These are phyloP conservation scores for Drymonia ruficornis DNA, from an alignment of 2,888 invertebrate species.

Conservation along the genomic window DNA sequence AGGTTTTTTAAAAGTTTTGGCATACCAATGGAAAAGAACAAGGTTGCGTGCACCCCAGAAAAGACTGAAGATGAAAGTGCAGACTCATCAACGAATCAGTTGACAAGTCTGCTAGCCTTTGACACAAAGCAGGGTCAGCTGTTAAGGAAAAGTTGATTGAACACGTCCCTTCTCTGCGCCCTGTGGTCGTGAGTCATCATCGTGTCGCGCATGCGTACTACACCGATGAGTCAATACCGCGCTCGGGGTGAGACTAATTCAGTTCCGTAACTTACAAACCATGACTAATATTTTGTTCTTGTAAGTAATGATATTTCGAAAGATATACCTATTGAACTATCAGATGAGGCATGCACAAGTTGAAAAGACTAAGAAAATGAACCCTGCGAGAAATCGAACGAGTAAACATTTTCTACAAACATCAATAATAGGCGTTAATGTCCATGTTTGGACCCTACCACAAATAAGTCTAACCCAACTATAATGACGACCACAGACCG, in stretches of 20 bases:
- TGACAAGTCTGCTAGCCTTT: not conserved
- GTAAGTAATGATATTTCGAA: not conserved
- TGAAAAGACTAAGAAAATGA: no score
- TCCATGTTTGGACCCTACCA: no score
- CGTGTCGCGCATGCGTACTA: conserved; percentile 58
- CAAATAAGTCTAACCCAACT: no score
- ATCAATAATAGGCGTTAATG: no score
- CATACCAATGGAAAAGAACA: no score
- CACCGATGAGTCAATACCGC: conserved; percentile 61
- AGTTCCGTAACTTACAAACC: conserved; percentile 39
- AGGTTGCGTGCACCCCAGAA: no score
- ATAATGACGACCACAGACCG: no score
- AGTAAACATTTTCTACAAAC: no score
- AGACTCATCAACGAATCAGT: not conserved
- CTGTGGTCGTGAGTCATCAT: conserved; percentile 44
- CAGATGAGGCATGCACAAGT: no score
- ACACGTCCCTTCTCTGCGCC: conserved; percentile 8
- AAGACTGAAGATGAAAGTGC: not conserved
- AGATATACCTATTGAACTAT: no score
- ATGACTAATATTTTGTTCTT: conserved; percentile 39
- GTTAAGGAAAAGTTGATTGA: conserved; percentile 16
- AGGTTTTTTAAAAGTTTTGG: no score
- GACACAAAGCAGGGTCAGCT: not conserved
- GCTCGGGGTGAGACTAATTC: conserved; percentile 40
- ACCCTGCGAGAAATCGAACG: no score